phyloP scores from a whole-genome alignment of 2,888 invertebrate genomes.

The Tuberolachnus salignus region DNA sequence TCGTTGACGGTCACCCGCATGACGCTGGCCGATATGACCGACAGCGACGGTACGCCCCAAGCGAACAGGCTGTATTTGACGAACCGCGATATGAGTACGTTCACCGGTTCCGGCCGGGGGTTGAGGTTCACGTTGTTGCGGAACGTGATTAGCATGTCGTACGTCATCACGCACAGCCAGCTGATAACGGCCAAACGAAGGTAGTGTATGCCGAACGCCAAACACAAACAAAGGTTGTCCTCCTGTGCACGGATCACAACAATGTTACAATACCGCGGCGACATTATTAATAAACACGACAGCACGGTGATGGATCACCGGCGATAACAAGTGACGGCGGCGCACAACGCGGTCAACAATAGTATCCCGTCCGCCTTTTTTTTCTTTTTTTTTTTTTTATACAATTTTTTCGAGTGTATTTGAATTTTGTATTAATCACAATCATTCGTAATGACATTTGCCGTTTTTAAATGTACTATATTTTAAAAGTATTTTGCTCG shows the following conservation, averaged over 20 bases:
- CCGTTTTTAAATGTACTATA: too few relatives aligned
- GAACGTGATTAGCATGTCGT: conserved; percentile 67
- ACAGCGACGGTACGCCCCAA: conserved; percentile 70
- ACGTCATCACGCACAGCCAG: conserved; percentile 73
- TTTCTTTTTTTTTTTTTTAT: too few relatives aligned
- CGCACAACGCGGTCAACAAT: too few relatives aligned
- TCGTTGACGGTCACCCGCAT: conserved; percentile 66
- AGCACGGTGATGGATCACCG: too few relatives aligned
- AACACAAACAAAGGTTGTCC: conserved; percentile 68
- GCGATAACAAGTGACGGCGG: too few relatives aligned
- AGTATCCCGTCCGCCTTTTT: too few relatives aligned
- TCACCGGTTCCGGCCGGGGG: conserved; percentile 63
- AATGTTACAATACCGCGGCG: not conserved
- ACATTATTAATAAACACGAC: too few relatives aligned
- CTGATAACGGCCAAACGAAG: conserved; percentile 71
- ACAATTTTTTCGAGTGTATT: too few relatives aligned
- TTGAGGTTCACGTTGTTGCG: conserved; percentile 65
- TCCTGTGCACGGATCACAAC: conserved; percentile 65
- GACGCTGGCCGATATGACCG: conserved; percentile 65
- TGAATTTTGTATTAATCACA: too few relatives aligned
- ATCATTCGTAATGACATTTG: too few relatives aligned
- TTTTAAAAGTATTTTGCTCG: too few relatives aligned
- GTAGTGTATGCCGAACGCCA: conserved; percentile 71
- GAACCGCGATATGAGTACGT: conserved; percentile 64
- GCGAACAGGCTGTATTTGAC: conserved; percentile 69